These are phyloP conservation scores for Geopemphigus sp. DNA, from an alignment of 1,140 invertebrate species.

Conservation along the genomic window DNA sequence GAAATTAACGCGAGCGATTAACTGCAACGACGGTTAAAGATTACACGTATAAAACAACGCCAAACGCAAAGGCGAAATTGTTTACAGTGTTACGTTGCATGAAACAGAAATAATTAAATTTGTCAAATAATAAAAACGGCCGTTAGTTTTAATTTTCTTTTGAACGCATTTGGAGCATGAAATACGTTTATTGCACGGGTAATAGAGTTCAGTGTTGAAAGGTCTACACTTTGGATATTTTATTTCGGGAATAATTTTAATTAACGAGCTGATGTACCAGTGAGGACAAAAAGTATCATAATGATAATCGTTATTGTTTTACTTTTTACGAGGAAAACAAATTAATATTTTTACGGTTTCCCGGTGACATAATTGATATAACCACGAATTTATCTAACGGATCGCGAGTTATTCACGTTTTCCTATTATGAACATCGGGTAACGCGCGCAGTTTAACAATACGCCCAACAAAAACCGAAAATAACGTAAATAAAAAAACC, in stretches of 20 bases:
- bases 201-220: slow-evolving; percentile 10
- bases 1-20: neutral
- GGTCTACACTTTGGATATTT: slow-evolving; percentile 17
- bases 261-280: neutral
- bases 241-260: slow-evolving; percentile 21
- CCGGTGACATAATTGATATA: too few species aligned
- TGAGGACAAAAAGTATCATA: too few species aligned
- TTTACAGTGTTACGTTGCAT: neutral
- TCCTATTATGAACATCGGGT: too few species aligned
- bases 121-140: slow-evolving; percentile 17
- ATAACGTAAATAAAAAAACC: too few species aligned
- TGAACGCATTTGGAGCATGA: slow-evolving; percentile 16
- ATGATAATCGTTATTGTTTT: too few species aligned
- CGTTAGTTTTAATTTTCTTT: slow-evolving; percentile 29
- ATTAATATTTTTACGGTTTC: too few species aligned
- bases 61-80: neutral
- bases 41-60: neutral
- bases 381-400: too few species aligned
- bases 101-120: slow-evolving; percentile 9
- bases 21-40: neutral
- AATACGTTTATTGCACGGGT: slow-evolving; percentile 23
- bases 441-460: too few species aligned
- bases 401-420: too few species aligned
- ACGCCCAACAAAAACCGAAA: too few species aligned
- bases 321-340: too few species aligned